phyloP scores from a whole-genome alignment of 1,140 invertebrate genomes.

The Diorhabda carinulata region DNA sequence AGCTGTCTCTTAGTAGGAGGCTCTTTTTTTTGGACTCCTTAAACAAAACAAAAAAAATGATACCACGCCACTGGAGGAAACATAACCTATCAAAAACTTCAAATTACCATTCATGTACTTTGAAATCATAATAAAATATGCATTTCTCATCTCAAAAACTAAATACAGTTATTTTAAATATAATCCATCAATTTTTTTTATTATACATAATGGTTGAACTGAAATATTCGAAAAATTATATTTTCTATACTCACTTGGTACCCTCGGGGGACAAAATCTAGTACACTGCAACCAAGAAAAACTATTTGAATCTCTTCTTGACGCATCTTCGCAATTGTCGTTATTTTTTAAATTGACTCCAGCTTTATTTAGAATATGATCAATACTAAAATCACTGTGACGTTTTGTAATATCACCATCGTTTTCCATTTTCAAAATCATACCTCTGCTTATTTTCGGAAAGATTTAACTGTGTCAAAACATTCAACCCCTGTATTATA shows the following conservation, averaged over 20 bases:
- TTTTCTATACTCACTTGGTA: constrained; percentile 58
- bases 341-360: constrained; percentile 23
- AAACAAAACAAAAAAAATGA: neutral
- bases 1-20: constrained; percentile 52
- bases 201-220: no score
- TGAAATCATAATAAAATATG: no score
- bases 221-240: neutral
- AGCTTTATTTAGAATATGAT: constrained; percentile 51
- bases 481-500: constrained; percentile 27
- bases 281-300: constrained; percentile 69
- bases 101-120: no score
- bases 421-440: constrained; percentile 15
- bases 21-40: constrained; percentile 41
- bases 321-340: constrained; percentile 30
- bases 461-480: constrained; percentile 21
- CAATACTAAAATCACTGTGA: constrained; percentile 52
- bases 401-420: constrained; percentile 18
- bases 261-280: constrained; percentile 68
- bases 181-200: no score
- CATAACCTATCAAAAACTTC: no score
- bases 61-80: no score
- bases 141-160: no score
- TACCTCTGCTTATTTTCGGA: constrained; percentile 9
- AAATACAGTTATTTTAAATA: no score
- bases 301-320: constrained; percentile 23